Conservation (phyloP, 1,140 invertebrate genomes). For the Macrocentrus cingulum region DNA sequence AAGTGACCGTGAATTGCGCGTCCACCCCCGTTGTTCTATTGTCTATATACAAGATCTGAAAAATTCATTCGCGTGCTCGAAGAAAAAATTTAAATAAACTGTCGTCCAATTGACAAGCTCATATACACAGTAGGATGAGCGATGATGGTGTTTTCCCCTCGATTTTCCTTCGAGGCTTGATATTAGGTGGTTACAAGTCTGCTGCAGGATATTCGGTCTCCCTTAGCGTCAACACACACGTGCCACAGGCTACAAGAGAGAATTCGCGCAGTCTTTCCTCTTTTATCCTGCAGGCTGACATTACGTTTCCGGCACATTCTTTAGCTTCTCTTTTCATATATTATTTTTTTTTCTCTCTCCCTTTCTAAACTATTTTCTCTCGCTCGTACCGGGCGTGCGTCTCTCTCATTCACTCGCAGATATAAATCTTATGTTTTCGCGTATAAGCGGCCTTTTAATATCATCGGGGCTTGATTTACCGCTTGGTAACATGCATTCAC, state of each 20-base stretch:
- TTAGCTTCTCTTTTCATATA: neutral
- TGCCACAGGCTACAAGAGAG: no score
- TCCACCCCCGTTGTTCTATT: no score
- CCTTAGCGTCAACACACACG: neutral
- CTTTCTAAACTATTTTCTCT: neutral
- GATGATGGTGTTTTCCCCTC: slow-evolving; percentile 2
- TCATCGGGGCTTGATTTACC: slow-evolving; percentile 27
- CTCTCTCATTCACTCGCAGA: slow-evolving; percentile 4
- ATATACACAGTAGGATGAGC: no score
- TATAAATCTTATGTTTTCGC: slow-evolving; percentile 32
- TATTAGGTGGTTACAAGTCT: slow-evolving; percentile 18
- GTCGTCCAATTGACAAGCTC: no score
- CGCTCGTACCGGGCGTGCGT: neutral
- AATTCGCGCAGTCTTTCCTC: neutral
- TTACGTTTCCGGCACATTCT: slow-evolving; percentile 15
- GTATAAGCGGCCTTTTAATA: slow-evolving; percentile 32
- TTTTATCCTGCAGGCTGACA: neutral
- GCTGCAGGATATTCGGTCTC: neutral
- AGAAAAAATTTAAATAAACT: no score
- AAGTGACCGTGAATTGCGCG: no score
- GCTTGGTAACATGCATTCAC: slow-evolving; percentile 15
- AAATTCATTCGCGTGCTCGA: no score
- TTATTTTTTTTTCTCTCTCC: neutral
- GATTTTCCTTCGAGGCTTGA: slow-evolving; percentile 6
- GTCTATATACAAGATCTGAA: no score